Conservation (phyloP, 2,888 invertebrate species). For the Ochropleura plecta region DNA sequence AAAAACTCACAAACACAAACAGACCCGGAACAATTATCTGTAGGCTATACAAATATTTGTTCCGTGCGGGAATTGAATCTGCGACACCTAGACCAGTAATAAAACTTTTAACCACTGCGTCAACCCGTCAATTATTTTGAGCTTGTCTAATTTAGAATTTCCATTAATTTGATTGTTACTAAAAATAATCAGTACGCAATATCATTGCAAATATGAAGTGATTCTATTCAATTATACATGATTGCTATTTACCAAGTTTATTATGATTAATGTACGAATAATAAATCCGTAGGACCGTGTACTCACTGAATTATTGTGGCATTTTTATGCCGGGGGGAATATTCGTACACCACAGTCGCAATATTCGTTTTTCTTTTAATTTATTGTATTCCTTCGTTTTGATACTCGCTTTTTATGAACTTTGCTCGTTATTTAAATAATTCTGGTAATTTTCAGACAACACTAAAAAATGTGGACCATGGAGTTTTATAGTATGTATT, state of each 20-base stretch:
- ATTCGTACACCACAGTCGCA: slow-evolving; percentile 59
- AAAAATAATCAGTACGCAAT: slow-evolving; percentile 15
- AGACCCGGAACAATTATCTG: no score
- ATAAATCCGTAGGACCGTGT: slow-evolving; percentile 68
- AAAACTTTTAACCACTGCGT: no score
- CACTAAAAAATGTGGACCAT: background rate
- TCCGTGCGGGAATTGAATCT: no score
- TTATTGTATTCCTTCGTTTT: slow-evolving; percentile 56
- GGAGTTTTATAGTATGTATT: background rate
- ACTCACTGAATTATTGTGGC: slow-evolving; percentile 64
- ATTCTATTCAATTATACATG: slow-evolving; percentile 53
- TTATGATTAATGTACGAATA: slow-evolving; percentile 64
- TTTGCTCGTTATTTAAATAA: background rate
- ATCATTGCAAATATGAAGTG: slow-evolving; percentile 39
- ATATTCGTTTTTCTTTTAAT: slow-evolving; percentile 65
- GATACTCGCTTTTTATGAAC: slow-evolving; percentile 33
- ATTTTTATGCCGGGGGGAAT: slow-evolving; percentile 64
- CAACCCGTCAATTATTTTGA: background rate
- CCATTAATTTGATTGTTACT: background rate
- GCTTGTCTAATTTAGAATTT: background rate
- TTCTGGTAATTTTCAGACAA: slow-evolving; percentile 4
- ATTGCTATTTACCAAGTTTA: slow-evolving; percentile 56
- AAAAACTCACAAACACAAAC: no score
- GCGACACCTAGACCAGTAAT: no score
- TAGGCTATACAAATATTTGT: no score